Conservation (phyloP, 2,888 invertebrate species). For the Abscondita cerata region DNA sequence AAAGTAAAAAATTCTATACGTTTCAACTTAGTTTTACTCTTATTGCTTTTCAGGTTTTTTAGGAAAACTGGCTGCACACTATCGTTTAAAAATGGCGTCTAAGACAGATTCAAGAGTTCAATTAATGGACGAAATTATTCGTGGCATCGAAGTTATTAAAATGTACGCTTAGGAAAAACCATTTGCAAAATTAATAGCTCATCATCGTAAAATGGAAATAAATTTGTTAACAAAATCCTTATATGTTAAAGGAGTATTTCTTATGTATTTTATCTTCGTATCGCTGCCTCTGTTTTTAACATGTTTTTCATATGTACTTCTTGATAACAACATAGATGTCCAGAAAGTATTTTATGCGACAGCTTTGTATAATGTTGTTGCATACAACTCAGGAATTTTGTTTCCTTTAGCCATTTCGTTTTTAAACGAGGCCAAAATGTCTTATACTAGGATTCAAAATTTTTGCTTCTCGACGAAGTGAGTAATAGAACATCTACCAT, state of each 20-base stretch:
- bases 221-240: conserved; percentile 67
- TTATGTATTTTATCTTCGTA: conserved; percentile 83
- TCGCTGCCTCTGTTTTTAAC: conserved; percentile 79
- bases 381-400: neutral
- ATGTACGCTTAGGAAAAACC: conserved; percentile 79
- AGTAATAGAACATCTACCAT: conserved; percentile 42
- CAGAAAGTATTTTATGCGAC: neutral
- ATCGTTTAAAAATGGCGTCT: conserved; percentile 80
- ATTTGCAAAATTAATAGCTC: conserved; percentile 67
- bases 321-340: neutral
- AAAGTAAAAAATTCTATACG: neutral
- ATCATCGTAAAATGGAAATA: conserved; percentile 64
- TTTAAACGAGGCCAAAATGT: neutral
- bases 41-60: conserved; percentile 63
- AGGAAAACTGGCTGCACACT: conserved; percentile 67
- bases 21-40: neutral
- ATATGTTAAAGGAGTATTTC: conserved; percentile 69
- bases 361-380: neutral
- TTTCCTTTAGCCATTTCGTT: neutral
- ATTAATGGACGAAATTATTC: conserved; percentile 93
- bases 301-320: conserved; percentile 70
- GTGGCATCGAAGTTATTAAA: conserved; percentile 87
- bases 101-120: conserved; percentile 90
- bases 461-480: conserved; percentile 55
- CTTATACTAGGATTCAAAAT: conserved; percentile 58